Evolutionary conservation across 2,888 invertebrate genomes (phyloP).

Genomic region (Hydropsyche betteni): DNA sequence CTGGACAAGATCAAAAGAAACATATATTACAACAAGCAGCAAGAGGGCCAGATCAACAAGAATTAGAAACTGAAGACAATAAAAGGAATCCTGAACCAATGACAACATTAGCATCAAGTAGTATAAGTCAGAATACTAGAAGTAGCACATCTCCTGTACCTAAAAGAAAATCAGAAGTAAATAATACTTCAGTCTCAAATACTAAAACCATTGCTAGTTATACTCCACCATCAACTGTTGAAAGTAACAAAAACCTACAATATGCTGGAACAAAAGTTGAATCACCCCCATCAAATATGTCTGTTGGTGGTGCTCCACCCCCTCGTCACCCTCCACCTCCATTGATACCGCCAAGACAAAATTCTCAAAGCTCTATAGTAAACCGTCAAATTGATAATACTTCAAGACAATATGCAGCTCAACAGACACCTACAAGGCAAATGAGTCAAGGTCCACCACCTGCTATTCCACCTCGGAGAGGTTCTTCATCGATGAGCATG

Average conservation of each 20-base stretch:
- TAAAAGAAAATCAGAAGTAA: slow-evolving; percentile 9
- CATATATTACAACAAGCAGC: slow-evolving; percentile 64
- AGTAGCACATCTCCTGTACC: not conserved
- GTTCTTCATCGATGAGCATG: slow-evolving; percentile 43
- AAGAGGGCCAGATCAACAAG: slow-evolving; percentile 56
- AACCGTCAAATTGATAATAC: slow-evolving; percentile 28
- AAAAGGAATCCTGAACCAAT: slow-evolving; percentile 33
- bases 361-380: slow-evolving; percentile 43
- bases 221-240: not conserved
- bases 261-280: too few relatives aligned
- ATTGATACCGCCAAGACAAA: slow-evolving; percentile 49
- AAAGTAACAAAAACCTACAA: not conserved
- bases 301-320: slow-evolving; percentile 38
- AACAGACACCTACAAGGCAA: slow-evolving; percentile 40
- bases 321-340: slow-evolving; percentile 50
- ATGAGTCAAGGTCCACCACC: slow-evolving; percentile 50
- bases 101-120: slow-evolving; percentile 26
- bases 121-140: slow-evolving; percentile 21
- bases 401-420: slow-evolving; percentile 15
- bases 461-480: slow-evolving; percentile 48
- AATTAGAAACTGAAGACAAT: slow-evolving; percentile 46
- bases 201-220: not conserved
- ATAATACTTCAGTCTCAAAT: not conserved
- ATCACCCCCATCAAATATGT: too few relatives aligned
- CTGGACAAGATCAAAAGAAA: slow-evolving; percentile 81